Evolutionary conservation across 2,113 vertebrate species (phyloP).

Genomic region (mouse (Mus musculus)): GRCm39 chr9:43264001-43264500

Average conservation of each 20-base stretch:
- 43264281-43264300: neutral
- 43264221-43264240: neutral
- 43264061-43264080: neutral
- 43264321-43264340: neutral
- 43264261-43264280: neutral
- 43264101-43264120: neutral
- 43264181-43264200: constrained; percentile 45
- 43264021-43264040: neutral
- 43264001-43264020: neutral
- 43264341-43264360: neutral
- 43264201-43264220: neutral
- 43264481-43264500: neutral
- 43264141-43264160: neutral
- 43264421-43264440: neutral
- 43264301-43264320: constrained; percentile 34
- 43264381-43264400: neutral
- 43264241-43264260: neutral
- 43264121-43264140: neutral
- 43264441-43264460: constrained; percentile 22
- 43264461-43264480: neutral
- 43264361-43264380: constrained; percentile 26
- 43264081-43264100: constrained; percentile 23
- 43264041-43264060: constrained; percentile 53
- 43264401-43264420: neutral
- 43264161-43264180: neutral